Conservation (phyloP, 2,888 invertebrate genomes). For the Perdita meconis region DNA sequence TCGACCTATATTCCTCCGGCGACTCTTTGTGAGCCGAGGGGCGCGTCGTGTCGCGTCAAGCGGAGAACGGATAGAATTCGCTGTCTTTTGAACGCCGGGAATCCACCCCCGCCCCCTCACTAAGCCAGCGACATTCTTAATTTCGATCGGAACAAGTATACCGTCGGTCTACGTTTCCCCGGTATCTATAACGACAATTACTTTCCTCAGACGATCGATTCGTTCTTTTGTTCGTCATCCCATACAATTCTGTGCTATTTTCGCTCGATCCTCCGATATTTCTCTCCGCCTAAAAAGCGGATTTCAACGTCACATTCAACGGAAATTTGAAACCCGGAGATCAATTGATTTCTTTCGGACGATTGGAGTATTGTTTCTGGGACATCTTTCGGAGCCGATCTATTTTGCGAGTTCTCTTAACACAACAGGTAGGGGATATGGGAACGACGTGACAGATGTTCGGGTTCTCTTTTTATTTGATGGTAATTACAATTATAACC, state of each 20-base stretch:
- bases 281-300: not conserved
- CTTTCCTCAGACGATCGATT: slow-evolving; percentile 17
- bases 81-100: slow-evolving; percentile 23
- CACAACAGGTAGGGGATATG: too few species aligned
- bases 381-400: too few species aligned
- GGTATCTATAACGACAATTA: slow-evolving; percentile 7
- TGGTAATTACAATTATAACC: too few species aligned
- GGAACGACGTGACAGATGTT: too few species aligned
- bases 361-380: not conserved
- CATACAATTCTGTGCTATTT: not conserved
- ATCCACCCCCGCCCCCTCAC: slow-evolving; percentile 11
- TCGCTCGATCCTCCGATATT: not conserved
- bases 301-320: not conserved
- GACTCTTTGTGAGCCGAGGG: slow-evolving; percentile 54
- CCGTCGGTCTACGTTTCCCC: not conserved
- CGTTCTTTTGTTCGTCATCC: not conserved
- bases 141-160: slow-evolving; percentile 13
- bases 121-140: slow-evolving; percentile 1
- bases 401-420: too few species aligned
- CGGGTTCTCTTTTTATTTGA: too few species aligned
- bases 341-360: not conserved
- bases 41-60: slow-evolving; percentile 10
- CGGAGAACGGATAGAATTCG: slow-evolving; percentile 26
- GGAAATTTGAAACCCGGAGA: too few species aligned
- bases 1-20: slow-evolving; percentile 54